phyloP scores from a whole-genome alignment of 2,888 invertebrate genomes.

The Eudasyphora cyanicolor region DNA sequence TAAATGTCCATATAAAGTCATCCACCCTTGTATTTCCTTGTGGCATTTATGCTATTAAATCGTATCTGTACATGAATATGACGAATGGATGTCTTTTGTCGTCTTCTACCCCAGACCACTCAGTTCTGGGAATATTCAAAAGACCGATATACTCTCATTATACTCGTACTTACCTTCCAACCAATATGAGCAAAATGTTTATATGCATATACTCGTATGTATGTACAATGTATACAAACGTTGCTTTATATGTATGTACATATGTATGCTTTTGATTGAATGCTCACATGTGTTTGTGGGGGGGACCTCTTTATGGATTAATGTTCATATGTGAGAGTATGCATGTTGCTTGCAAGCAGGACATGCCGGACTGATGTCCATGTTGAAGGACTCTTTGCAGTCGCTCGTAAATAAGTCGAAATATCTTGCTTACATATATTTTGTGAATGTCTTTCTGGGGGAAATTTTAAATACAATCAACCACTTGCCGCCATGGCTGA shows the following conservation, averaged over 20 bases:
- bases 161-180: background rate
- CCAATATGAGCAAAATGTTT: too few species aligned
- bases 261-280: background rate
- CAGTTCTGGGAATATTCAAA: background rate
- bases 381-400: background rate
- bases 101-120: background rate
- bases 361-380: background rate
- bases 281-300: too few species aligned
- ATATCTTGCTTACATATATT: conserved; percentile 15
- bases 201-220: background rate
- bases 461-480: conserved; percentile 2
- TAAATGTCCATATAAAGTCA: too few species aligned
- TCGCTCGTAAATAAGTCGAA: conserved; percentile 25
- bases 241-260: background rate
- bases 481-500: too few species aligned
- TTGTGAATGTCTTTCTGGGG: conserved; percentile 8
- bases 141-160: background rate
- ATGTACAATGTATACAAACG: background rate
- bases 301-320: background rate
- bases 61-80: background rate
- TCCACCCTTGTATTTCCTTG: too few species aligned
- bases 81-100: background rate
- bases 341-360: background rate
- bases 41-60: background rate
- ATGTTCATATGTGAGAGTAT: background rate